Evolutionary conservation across 2,888 invertebrate genomes (phyloP).

Genomic region (Carcina quercana): DNA sequence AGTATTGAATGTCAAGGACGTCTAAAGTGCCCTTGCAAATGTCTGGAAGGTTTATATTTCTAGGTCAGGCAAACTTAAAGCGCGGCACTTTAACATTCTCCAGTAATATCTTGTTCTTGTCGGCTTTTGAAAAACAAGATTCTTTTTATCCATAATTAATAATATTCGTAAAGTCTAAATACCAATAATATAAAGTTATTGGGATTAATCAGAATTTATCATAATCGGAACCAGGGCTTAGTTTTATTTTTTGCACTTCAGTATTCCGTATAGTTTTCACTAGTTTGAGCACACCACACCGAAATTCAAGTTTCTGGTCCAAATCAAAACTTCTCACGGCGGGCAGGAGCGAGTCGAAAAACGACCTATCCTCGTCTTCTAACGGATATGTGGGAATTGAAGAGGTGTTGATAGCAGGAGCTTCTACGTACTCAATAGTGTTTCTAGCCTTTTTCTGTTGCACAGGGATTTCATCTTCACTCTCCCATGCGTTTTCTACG

Average conservation of each 20-base stretch:
- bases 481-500: slow-evolving; percentile 25
- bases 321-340: slow-evolving; percentile 47
- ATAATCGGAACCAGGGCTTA: too few species aligned
- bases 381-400: slow-evolving; percentile 21
- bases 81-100: too few species aligned
- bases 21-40: too few species aligned
- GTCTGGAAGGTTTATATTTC: too few species aligned
- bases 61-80: too few species aligned
- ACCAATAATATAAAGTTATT: slow-evolving; percentile 2
- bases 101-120: too few species aligned
- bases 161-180: too few species aligned
- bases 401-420: too few species aligned
- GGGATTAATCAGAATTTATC: too few species aligned
- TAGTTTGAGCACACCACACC: slow-evolving; percentile 41
- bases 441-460: slow-evolving; percentile 31
- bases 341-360: slow-evolving; percentile 54
- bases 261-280: slow-evolving; percentile 41
- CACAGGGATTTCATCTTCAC: slow-evolving; percentile 30
- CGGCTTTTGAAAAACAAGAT: too few species aligned
- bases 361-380: slow-evolving; percentile 52
- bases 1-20: too few species aligned
- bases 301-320: slow-evolving; percentile 53
- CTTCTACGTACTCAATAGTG: slow-evolving; percentile 41
- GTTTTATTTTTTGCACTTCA: slow-evolving; percentile 20
- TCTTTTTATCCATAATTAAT: too few species aligned